Evolutionary conservation across 1,140 invertebrate genomes (phyloP), one percentile per base, ranked within the genome.

Genomic region (Dysdera silvatica): DNA sequence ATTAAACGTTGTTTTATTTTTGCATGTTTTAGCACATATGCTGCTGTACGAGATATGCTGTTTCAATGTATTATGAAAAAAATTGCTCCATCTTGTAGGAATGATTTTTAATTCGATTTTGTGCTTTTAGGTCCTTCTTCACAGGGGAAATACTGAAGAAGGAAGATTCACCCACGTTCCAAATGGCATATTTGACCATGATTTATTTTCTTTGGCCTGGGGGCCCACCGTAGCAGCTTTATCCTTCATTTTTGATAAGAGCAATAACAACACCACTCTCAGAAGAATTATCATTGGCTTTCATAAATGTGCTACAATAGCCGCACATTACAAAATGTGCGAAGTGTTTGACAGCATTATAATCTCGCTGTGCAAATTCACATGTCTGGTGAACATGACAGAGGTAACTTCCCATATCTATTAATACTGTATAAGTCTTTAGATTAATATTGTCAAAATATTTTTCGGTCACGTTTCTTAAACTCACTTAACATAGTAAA

Each of bases 231-330:
- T 96, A 0, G 87, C 94, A 32, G 92, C 95, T 0, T 79, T 99
- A 18, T 93, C 91, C 51, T 94, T 90, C 72, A 87, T 98, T 45
- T 98, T 96, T 76, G 95, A 98, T 72, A 95, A 95, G 75, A 87
- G 87, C 20, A 80, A 82, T 0, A 85, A 94, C 71, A 70, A 74
- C 43, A 78, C 47, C 41, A 81, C 88, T 65, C 86, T 86, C 70
- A 82, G 81, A 61, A 86, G 84, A 72, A 81, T 83, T 35, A 73
- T 78, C 26, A 70, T 78, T 69, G 89, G 88, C n/a, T 89, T 88
- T 69, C 84, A 84, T 68, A 91, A 90, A 77, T 95, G 91, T 77
- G 91, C 93, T 2, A 85, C 85, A 55, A 91, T 97, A 61, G 87
- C 91, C 23, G 88, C 91, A 24, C 84, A 92, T 72, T 94, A 91